Evolutionary conservation across 2,113 vertebrate species (phyloP).

Genomic region (Peromyscus polionotus): DNA sequence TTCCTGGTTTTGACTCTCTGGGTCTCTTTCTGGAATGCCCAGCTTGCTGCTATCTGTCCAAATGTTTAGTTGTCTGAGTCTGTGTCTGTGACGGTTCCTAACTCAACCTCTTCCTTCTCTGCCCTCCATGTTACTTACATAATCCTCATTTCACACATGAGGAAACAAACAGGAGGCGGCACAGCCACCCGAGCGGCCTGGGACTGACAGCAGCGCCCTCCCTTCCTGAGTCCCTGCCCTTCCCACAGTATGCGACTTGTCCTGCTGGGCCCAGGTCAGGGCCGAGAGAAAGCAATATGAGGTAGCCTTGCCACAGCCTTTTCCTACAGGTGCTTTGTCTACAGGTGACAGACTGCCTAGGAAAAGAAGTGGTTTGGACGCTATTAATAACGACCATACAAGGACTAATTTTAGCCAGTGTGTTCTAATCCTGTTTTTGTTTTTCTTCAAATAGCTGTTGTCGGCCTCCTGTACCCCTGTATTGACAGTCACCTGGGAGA

Average conservation of each 20-base stretch:
- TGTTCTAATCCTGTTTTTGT: not conserved
- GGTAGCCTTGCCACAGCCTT: not conserved
- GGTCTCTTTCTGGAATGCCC: not conserved
- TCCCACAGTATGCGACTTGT: not conserved
- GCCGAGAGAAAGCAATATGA: fast-evolving
- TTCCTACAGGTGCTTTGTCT: fast-evolving
- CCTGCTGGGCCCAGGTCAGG: fast-evolving
- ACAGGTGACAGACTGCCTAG: not conserved
- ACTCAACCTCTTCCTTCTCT: slow-evolving; percentile 19
- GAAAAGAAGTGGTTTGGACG: not conserved
- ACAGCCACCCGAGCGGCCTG: not conserved
- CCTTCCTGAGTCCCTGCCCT: not conserved
- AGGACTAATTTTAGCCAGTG: fast-evolving
- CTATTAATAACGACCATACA: fast-evolving
- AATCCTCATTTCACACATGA: slow-evolving; percentile 31
- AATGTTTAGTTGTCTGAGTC: too few relatives aligned
- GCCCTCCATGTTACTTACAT: not conserved
- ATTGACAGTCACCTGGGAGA: slow-evolving; percentile 93
- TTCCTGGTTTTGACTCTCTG: not conserved
- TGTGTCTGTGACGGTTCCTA: not conserved
- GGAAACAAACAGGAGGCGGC: not conserved
- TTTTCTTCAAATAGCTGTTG: slow-evolving; percentile 85
- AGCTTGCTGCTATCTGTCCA: not conserved
- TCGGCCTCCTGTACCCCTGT: slow-evolving; percentile 91
- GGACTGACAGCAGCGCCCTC: not conserved